Conservation (phyloP, 2,888 invertebrate genomes). For the Lycia hirtaria region DNA sequence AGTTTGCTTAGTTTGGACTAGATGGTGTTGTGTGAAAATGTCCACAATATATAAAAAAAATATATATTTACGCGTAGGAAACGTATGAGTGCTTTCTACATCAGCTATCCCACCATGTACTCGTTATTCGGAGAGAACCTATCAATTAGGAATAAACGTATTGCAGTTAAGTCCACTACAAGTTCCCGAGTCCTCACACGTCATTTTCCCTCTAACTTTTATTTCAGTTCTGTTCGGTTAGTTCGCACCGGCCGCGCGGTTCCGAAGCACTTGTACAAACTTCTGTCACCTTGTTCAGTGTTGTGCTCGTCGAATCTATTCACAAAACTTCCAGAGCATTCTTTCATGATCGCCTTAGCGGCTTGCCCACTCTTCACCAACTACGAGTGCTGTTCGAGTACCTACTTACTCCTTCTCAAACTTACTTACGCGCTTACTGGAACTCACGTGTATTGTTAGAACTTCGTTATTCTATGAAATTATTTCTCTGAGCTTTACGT, state of each 20-base stretch:
- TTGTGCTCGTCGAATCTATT: constrained; percentile 69
- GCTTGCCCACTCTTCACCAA: constrained; percentile 69
- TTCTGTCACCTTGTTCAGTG: constrained; percentile 69
- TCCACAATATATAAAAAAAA: too few species aligned
- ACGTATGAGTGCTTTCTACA: too few species aligned
- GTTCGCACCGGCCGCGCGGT: constrained; percentile 60
- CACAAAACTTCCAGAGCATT: constrained; percentile 68
- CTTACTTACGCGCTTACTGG: constrained; percentile 55
- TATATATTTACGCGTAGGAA: too few species aligned
- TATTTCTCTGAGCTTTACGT: constrained; percentile 29
- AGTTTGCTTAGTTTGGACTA: too few species aligned
- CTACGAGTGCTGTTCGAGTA: constrained; percentile 74
- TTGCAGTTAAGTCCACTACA: constrained; percentile 30
- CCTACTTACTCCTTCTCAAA: constrained; percentile 60
- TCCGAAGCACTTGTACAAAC: constrained; percentile 62
- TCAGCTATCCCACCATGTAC: too few species aligned
- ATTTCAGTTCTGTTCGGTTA: constrained; percentile 50
- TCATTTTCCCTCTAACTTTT: constrained; percentile 48
- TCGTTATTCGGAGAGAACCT: too few species aligned
- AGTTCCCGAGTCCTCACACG: constrained; percentile 32
- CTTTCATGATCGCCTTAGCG: constrained; percentile 80
- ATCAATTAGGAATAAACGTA: constrained; percentile 13
- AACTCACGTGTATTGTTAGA: constrained; percentile 60
- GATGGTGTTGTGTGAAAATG: too few species aligned
- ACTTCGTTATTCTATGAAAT: constrained; percentile 59